These are phyloP conservation scores for Anas platyrhynchos DNA, from an alignment of 2,113 vertebrate species.

Conservation along the genomic window DNA sequence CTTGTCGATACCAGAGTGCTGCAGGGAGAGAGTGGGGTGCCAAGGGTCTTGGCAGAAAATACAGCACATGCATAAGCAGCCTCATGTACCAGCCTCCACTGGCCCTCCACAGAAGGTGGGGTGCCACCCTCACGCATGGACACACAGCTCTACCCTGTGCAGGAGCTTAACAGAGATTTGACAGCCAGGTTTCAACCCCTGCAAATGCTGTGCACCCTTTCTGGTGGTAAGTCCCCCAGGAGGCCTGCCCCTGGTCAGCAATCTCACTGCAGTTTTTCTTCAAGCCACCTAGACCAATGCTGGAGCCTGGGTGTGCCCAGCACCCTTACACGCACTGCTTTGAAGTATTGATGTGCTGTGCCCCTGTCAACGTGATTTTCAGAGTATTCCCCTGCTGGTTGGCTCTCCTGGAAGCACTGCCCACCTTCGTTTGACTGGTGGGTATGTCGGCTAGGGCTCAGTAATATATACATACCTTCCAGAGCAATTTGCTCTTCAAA, in stretches of 20 bases:
- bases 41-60: neutral
- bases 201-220: neutral
- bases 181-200: neutral
- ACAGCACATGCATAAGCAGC: neutral
- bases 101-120: neutral
- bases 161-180: neutral
- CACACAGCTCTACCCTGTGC: neutral
- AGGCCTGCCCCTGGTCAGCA: neutral
- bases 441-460: neutral
- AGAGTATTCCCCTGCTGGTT: neutral
- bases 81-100: neutral
- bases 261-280: neutral
- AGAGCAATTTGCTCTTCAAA: neutral
- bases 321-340: neutral
- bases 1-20: neutral
- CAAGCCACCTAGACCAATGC: neutral
- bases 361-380: neutral
- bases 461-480: rapidly evolving
- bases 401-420: neutral
- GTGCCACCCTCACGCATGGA: neutral
- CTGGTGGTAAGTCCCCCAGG: rapidly evolving
- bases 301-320: neutral
- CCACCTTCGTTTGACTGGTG: neutral
- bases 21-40: neutral
- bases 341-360: neutral